phyloP scores from a whole-genome alignment of 92 coral and sea anemone species.

The Palythoa grandis region DNA sequence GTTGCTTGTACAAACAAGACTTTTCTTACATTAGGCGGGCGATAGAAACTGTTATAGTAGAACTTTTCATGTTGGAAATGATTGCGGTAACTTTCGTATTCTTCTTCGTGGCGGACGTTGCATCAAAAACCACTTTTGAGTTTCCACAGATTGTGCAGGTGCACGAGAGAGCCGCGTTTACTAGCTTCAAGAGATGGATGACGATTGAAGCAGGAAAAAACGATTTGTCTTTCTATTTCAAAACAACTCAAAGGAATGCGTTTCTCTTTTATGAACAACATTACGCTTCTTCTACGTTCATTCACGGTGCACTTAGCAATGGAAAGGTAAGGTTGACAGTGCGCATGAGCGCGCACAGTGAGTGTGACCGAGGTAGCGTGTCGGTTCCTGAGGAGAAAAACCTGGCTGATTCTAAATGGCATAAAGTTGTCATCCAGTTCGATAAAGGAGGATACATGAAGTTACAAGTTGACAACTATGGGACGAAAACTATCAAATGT shows the following conservation, averaged over 20 bases:
- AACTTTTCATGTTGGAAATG: constrained; percentile 1
- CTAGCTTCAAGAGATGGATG: constrained; percentile 21
- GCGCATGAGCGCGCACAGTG: not conserved
- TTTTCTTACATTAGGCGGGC: not conserved
- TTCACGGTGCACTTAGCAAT: constrained; percentile 3
- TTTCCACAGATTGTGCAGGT: not conserved
- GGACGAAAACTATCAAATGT: not conserved
- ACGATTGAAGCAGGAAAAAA: not conserved
- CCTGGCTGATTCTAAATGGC: constrained; percentile 10
- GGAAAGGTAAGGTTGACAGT: not conserved
- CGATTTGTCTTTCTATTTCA: constrained; percentile 12
- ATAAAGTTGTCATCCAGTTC: constrained; percentile 2
- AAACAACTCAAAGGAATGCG: not conserved
- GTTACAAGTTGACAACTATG: constrained; percentile 9
- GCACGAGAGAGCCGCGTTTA: not conserved
- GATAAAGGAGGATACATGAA: not conserved
- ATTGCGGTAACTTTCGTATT: not conserved
- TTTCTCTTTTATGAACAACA: constrained; percentile 27
- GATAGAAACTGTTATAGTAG: not conserved
- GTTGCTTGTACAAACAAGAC: not conserved
- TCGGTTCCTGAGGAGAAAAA: not conserved
- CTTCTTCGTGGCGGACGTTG: constrained; percentile 8
- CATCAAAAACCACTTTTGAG: constrained; percentile 17
- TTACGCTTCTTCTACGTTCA: not conserved
- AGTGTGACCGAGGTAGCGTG: not conserved